Evolutionary conservation across 2,888 invertebrate species (phyloP).

Genomic region (Athripsodes cinereus): DNA sequence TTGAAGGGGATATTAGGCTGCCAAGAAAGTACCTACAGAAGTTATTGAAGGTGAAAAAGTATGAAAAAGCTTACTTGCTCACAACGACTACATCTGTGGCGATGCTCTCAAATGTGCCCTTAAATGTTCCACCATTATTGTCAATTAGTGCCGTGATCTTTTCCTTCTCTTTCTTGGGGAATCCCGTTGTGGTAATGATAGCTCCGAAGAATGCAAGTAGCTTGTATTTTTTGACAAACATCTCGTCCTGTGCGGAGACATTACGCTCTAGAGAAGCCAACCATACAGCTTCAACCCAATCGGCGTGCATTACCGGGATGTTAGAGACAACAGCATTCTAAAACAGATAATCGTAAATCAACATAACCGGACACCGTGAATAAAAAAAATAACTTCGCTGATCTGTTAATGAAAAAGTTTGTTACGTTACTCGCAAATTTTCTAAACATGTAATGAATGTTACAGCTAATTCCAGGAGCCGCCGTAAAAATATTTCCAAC

Average conservation of each 20-base stretch:
- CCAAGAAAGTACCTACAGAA: no score
- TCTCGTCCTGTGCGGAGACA: slow-evolving; percentile 55
- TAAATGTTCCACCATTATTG: slow-evolving; percentile 63
- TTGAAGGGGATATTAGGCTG: no score
- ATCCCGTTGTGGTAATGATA: slow-evolving; percentile 72
- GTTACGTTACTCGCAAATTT: no score
- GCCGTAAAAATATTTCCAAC: no score
- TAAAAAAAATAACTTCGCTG: no score
- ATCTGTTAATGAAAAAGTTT: no score
- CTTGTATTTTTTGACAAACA: slow-evolving; percentile 52
- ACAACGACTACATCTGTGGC: slow-evolving; percentile 52
- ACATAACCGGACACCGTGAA: no score
- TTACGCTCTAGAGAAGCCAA: slow-evolving; percentile 56
- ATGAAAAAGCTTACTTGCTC: slow-evolving; percentile 45
- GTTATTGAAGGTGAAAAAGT: no score
- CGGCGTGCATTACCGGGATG: slow-evolving; percentile 66
- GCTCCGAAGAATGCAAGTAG: slow-evolving; percentile 72
- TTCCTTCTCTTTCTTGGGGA: slow-evolving; percentile 56
- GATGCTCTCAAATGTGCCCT: slow-evolving; percentile 47
- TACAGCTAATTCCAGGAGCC: no score
- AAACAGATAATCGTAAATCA: slow-evolving; percentile 20
- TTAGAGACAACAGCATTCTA: slow-evolving; percentile 63
- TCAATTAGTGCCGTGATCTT: slow-evolving; percentile 61
- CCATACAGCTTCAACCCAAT: slow-evolving; percentile 83
- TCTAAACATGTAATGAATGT: no score